Base-by-base conservation (phyloP, 1,140 invertebrate genomes). In the Drosophila micromelanica region DNA sequence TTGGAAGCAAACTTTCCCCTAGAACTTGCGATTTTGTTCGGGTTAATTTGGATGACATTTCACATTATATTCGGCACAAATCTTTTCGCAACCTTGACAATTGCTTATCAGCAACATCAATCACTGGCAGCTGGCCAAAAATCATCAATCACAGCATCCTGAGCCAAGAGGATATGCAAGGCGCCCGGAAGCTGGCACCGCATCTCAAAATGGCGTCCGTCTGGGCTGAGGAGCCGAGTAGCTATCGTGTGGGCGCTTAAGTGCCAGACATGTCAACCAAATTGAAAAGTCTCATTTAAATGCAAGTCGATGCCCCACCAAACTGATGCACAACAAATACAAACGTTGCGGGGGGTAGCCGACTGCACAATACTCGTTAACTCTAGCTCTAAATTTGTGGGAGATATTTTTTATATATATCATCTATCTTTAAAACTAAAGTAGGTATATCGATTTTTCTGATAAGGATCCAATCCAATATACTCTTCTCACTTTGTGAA, bases 21-120 rank as follows among this genome's bases (percentile, higher is more conserved):
- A 4, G 37, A 4, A 2, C 37, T 8, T 15, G 13, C 7, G 11
- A 12, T 42, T 35, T 35, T 60, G 32, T 12, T 35, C 23, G 20
- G 61, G 45, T 71, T 65, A 71, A 70, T 70, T 63, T 55, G 56
- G 61, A 37, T 65, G 68, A 64, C 69, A 57, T 56, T 55, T 64
- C 23, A 54, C 32, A 35, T 35, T 32, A 35, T 30, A 60, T 46
- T 60, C 51, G 7, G 51, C 52, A 59, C 54, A 67, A 72, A 67
- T 59, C 62, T 72, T 46, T 57, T 56, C 54, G 54, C 74, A 84
- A 73, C 72, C 49, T 69, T 85, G 80, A 64, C 76, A 68, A 80
- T 57, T 63, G 48, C 45, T 60, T 37, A 70, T 35, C 40, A 51
- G 20, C 12, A 63, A 51, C 73, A 82, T 84, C 71, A 79, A 82